These are phyloP conservation scores for Kryphioiulus occultus DNA, from an alignment of 2,888 invertebrate species.

Conservation along the genomic window DNA sequence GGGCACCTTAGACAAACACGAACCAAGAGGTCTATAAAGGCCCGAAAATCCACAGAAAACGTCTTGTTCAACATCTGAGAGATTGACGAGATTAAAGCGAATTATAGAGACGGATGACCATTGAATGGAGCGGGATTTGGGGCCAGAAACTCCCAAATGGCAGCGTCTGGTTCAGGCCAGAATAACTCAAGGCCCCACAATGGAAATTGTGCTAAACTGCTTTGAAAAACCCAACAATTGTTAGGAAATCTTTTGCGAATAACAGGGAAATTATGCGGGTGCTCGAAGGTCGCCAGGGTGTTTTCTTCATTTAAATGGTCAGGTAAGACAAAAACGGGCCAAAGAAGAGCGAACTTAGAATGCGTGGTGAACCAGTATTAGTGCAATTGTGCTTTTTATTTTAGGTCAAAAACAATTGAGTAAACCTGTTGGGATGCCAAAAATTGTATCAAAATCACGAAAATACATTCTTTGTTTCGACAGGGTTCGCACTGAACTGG, in stretches of 20 bases:
- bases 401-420: no score
- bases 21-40: neutral
- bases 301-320: neutral
- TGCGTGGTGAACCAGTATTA: neutral
- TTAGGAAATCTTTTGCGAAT: neutral
- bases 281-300: neutral
- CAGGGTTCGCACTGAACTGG: no score
- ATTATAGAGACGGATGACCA: neutral
- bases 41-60: neutral
- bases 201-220: neutral
- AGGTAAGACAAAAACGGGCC: no score
- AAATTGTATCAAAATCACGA: no score
- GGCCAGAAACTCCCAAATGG: neutral
- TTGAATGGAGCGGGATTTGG: neutral
- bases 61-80: neutral
- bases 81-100: conserved; percentile 7
- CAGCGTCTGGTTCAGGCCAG: neutral
- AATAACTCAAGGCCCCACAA: neutral
- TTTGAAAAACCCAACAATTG: neutral
- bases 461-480: no score
- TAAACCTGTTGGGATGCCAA: no score
- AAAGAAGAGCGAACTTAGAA: neutral
- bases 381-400: no score
- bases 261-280: conserved; percentile 4
- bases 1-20: conserved; percentile 19